Base-by-base conservation (phyloP, 2,888 invertebrate genomes). In the Autographa gamma region DNA sequence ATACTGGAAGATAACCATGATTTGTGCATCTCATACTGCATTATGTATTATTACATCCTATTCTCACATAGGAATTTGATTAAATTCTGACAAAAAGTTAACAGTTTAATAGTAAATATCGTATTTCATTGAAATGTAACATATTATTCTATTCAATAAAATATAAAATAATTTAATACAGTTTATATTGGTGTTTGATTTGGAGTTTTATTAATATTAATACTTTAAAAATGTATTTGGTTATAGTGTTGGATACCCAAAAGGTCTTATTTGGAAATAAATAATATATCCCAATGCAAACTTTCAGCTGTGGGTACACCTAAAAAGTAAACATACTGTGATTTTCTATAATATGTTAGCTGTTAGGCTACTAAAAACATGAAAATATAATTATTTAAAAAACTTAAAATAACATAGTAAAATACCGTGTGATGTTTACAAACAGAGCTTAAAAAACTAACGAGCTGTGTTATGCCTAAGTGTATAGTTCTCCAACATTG, bases 1-100 rank as follows among this genome's bases (percentile, higher is more conserved):
- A 76, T 81, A 81, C 70, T 79, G 82, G 79, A 83, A 81, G 78
- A 77, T 81, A 71, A 75, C 67, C 66, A 80, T 72, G 60, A 75
- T 83, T 83, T 83, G 83, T 83, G 83, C 83, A 76, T 77, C 58
- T 75, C 73, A 76, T 73, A 78, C 72, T 78, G 80, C 72, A 76
- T 79, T 76, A 71, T 63, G 62, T 65, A 59, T 63, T 63, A 64
- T 66, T 56, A 75, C 67, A 77, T 71, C 62, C 34, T 70, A 63
- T 70, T 77, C 73, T 75, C 68, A 69, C 62, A 54, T 75, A 41
- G 69, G 54, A 74, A 65, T 77, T 71, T 77, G 65, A 77, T 77
- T 77, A 77, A 77, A 77, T 77, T 77, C 77, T 77, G 77, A 71
- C 60, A 77, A 66, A 71, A 78, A 63, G 67, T 69, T 75, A 78